Conservation (phyloP, 2,113 vertebrate species). For the Oryzias melastigma region DNA sequence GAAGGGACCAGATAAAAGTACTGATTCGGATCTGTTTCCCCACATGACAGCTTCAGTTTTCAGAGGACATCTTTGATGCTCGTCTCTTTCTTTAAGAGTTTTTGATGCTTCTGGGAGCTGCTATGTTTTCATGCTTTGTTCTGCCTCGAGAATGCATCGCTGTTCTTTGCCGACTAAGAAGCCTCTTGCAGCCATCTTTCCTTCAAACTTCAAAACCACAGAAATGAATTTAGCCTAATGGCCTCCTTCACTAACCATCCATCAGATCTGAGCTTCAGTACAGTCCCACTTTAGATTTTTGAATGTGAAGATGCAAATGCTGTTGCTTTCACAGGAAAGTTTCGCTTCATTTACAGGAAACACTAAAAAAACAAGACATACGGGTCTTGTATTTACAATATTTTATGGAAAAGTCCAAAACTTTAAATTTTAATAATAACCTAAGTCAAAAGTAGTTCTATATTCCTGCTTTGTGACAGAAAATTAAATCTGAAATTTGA, state of each 20-base stretch:
- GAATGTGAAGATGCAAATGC: neutral
- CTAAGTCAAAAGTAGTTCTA: no score
- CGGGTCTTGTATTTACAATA: no score
- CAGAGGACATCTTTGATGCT: conserved; percentile 4
- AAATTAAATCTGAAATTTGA: no score
- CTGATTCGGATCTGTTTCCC: neutral
- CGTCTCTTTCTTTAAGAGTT: conserved; percentile 1
- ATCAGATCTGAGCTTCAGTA: neutral
- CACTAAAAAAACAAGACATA: no score
- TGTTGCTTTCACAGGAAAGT: no score
- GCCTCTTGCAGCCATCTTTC: neutral
- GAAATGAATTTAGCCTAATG: neutral
- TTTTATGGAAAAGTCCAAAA: no score
- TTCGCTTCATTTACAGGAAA: no score
- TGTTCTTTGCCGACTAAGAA: conserved; percentile 1
- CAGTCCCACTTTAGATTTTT: neutral
- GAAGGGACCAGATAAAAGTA: neutral
- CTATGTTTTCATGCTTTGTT: conserved; percentile 1
- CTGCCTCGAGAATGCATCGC: neutral
- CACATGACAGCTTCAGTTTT: neutral
- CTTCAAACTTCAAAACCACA: neutral
- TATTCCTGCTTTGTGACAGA: no score
- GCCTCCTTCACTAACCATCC: neutral
- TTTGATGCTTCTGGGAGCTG: conserved; percentile 1
- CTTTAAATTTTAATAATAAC: no score